Evolutionary conservation across 2,113 vertebrate genomes (phyloP).

Genomic region (Poeciliopsis occidentalis): DNA sequence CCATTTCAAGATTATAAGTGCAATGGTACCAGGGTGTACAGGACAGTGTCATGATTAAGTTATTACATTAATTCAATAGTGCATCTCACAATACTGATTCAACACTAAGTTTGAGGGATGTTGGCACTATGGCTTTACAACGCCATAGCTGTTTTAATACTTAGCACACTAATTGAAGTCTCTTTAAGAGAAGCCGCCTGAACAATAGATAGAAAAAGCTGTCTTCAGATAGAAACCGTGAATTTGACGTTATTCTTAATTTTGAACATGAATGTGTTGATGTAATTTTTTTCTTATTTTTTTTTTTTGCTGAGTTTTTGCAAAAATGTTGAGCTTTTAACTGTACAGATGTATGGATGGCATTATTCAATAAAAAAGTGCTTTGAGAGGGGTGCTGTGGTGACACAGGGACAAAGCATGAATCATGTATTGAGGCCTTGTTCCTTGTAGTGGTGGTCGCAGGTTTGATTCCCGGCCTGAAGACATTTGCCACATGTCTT

Average conservation of each 20-base stretch:
- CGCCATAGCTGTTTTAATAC: background rate
- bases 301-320: background rate
- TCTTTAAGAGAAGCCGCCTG: background rate
- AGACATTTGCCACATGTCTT: no score
- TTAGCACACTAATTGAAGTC: background rate
- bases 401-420: no score
- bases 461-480: no score
- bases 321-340: no score
- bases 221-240: background rate
- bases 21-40: conserved; percentile 20
- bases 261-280: background rate
- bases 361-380: no score
- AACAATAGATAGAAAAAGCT: background rate
- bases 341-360: no score
- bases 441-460: no score
- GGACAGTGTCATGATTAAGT: conserved; percentile 20
- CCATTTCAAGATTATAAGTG: conserved; percentile 13
- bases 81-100: conserved; percentile 3
- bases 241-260: background rate
- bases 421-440: no score
- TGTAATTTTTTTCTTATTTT: no score
- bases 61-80: conserved; percentile 55
- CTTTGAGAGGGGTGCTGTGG: no score
- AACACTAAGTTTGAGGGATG: background rate
- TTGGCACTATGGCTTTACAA: background rate